Evolutionary conservation across 2,888 invertebrate species (phyloP).

Genomic region (Drosophila demipolita): DNA sequence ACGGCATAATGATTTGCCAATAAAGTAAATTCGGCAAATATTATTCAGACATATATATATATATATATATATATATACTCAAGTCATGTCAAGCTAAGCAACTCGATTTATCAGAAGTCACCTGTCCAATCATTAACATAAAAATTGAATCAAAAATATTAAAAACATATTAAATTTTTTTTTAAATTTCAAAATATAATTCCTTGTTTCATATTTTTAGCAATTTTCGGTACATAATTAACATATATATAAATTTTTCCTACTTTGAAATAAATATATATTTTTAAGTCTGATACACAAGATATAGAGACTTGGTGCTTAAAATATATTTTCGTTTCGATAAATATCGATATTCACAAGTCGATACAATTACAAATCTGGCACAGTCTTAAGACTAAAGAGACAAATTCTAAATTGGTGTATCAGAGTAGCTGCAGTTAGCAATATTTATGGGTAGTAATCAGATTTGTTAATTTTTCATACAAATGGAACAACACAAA

Average conservation of each 20-base stretch:
- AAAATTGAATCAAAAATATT: neutral
- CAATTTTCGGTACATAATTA: neutral
- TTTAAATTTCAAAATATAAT: neutral
- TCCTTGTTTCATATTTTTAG: neutral
- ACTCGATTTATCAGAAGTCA: neutral
- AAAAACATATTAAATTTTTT: neutral
- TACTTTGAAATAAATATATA: neutral
- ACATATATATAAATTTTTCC: neutral
- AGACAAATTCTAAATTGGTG: neutral
- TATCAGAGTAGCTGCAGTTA: neutral
- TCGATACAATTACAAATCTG: neutral
- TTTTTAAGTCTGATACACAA: neutral
- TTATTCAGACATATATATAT: neutral
- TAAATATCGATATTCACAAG: too few relatives aligned
- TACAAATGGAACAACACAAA: neutral
- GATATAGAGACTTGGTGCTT: neutral
- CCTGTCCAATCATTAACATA: neutral
- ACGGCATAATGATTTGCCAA: conserved; percentile 14
- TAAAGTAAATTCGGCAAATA: conserved; percentile 7
- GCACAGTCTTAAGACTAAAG: neutral
- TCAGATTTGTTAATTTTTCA: neutral
- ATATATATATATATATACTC: neutral
- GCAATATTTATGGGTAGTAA: neutral
- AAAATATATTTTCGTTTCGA: too few relatives aligned
- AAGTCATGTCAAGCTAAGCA: neutral